Conservation (phyloP, 2,888 invertebrate species). For the Pseudanteris insignis region DNA sequence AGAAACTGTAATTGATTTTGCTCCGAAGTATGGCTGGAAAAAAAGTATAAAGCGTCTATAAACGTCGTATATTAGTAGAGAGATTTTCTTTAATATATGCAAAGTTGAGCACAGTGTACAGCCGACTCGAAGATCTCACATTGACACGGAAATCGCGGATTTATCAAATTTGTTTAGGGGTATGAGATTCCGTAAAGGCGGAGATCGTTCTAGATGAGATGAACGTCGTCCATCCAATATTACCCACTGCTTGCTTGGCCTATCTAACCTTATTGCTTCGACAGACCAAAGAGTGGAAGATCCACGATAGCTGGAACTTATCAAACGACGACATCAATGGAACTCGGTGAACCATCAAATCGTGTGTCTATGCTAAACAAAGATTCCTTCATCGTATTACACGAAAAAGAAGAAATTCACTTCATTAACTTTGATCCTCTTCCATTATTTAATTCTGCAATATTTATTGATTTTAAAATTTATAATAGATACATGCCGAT, state of each 20-base stretch:
- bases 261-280: slow-evolving; percentile 61
- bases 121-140: slow-evolving; percentile 34
- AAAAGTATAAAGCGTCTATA: no score
- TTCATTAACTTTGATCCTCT: slow-evolving; percentile 8
- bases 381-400: slow-evolving; percentile 32
- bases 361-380: slow-evolving; percentile 36
- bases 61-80: no score
- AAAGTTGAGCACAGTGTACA: no score
- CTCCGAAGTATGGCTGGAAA: no score
- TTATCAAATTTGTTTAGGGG: slow-evolving; percentile 66
- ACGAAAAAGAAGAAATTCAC: slow-evolving; percentile 7
- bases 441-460: no score
- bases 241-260: slow-evolving; percentile 54
- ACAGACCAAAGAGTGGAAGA: slow-evolving; percentile 56
- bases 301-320: slow-evolving; percentile 49
- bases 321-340: slow-evolving; percentile 55
- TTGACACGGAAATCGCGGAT: slow-evolving; percentile 62
- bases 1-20: no score
- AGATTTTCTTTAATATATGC: no score
- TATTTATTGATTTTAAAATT: no score
- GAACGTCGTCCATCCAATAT: slow-evolving; percentile 58
- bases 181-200: slow-evolving; percentile 49
- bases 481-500: no score
- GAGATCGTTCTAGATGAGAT: slow-evolving; percentile 50
- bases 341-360: slow-evolving; percentile 46